These are phyloP conservation scores for Drosophila crucigera DNA, from an alignment of 2,888 invertebrate genomes.

Conservation along the genomic window DNA sequence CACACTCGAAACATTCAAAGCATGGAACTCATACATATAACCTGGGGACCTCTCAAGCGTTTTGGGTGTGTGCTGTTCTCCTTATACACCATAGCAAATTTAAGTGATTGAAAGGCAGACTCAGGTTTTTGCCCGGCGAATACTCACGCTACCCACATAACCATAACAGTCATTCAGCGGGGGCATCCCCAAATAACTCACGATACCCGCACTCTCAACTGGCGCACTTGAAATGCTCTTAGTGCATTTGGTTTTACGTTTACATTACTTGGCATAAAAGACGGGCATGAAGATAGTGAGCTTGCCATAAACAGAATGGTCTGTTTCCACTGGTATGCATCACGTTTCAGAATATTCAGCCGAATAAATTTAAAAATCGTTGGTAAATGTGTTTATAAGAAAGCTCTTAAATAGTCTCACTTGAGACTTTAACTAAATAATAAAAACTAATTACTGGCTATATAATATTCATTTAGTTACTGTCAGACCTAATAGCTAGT, in stretches of 20 bases:
- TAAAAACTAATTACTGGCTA: not conserved
- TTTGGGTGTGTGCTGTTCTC: constrained; percentile 30
- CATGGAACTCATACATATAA: constrained; percentile 24
- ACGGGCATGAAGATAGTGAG: constrained; percentile 18
- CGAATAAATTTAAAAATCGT: not conserved
- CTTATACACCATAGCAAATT: constrained; percentile 41
- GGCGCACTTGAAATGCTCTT: constrained; percentile 61
- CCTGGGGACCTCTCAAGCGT: constrained; percentile 56
- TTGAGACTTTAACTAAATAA: not conserved
- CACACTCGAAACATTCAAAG: constrained; percentile 3
- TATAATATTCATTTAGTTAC: not conserved
- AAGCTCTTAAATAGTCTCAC: not conserved
- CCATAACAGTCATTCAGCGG: constrained; percentile 42
- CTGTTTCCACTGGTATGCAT: constrained; percentile 31
- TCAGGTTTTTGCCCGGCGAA: constrained; percentile 23
- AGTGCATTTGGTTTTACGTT: constrained; percentile 66
- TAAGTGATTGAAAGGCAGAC: constrained; percentile 66
- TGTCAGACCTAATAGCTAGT: not conserved
- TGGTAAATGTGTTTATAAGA: not conserved
- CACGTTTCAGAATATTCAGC: not conserved
- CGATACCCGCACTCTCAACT: constrained; percentile 21
- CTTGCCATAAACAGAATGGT: constrained; percentile 7
- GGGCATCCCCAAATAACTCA: constrained; percentile 8
- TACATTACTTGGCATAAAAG: constrained; percentile 58
- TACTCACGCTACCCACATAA: constrained; percentile 25